phyloP scores from a whole-genome alignment of 53 echinoderm and acorn worm genomes.

The Henricia sp. region DNA sequence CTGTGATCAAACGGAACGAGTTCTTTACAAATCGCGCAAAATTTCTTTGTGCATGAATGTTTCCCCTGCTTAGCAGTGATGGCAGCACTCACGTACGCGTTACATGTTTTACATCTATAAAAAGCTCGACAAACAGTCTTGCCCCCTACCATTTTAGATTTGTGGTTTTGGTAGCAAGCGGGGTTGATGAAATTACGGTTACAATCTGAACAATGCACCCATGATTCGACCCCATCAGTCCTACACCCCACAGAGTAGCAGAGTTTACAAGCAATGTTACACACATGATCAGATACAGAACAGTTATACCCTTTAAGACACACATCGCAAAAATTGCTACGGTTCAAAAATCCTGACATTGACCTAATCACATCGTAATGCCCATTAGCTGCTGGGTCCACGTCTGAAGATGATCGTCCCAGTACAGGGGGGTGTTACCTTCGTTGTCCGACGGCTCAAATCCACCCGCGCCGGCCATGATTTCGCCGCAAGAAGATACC shows the following conservation, averaged over 20 bases:
- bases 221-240: neutral
- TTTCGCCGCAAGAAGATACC: no score
- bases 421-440: no score
- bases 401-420: no score
- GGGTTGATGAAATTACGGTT: neutral
- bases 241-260: neutral
- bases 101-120: no score
- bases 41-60: no score
- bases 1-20: neutral
- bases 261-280: neutral
- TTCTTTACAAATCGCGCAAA: neutral
- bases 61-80: no score
- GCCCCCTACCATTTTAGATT: neutral
- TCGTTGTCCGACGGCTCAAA: no score
- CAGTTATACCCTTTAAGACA: slow-evolving; percentile 3
- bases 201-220: neutral
- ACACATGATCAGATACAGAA: neutral
- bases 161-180: neutral
- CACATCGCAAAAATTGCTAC: neutral
- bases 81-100: no score
- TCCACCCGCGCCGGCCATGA: no score
- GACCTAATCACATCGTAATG: slow-evolving; percentile 9
- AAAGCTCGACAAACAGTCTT: neutral
- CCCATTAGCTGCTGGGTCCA: no score
- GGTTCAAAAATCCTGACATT: slow-evolving; percentile 5